Evolutionary conservation across 2,113 vertebrate genomes (phyloP).

Genomic region (Empidonax traillii): DNA sequence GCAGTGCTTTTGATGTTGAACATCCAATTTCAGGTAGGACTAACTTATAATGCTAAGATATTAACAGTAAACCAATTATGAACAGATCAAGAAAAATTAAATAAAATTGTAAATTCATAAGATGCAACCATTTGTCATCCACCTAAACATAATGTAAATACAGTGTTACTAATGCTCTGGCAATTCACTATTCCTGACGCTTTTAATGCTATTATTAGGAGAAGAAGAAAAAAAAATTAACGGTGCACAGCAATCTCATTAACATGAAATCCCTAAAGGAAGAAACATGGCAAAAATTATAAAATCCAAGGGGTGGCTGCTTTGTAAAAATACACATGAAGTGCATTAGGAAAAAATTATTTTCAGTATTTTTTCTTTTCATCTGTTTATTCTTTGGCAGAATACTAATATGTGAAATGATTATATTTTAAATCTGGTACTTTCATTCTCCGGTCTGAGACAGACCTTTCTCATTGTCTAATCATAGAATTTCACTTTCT

Average conservation of each 20-base stretch:
- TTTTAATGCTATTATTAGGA: background rate
- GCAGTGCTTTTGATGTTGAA: background rate
- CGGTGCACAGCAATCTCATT: background rate
- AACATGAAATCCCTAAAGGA: background rate
- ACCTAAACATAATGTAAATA: background rate
- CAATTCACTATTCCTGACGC: background rate
- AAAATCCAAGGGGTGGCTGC: accelerated
- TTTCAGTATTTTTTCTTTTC: background rate
- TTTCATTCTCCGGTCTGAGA: background rate
- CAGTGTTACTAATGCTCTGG: background rate
- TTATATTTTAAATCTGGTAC: background rate
- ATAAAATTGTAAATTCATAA: background rate
- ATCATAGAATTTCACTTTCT: background rate
- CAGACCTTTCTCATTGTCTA: background rate
- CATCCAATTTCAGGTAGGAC: background rate
- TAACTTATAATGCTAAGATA: background rate
- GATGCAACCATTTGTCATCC: background rate
- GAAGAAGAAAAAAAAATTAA: background rate
- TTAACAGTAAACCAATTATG: background rate
- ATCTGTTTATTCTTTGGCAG: background rate
- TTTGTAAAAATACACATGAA: background rate
- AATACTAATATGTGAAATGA: background rate
- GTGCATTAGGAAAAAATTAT: background rate
- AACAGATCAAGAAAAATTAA: background rate
- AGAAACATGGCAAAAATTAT: background rate